Evolutionary conservation across 2,113 vertebrate genomes (phyloP).

Genomic region (Zosterops pallidus): DNA sequence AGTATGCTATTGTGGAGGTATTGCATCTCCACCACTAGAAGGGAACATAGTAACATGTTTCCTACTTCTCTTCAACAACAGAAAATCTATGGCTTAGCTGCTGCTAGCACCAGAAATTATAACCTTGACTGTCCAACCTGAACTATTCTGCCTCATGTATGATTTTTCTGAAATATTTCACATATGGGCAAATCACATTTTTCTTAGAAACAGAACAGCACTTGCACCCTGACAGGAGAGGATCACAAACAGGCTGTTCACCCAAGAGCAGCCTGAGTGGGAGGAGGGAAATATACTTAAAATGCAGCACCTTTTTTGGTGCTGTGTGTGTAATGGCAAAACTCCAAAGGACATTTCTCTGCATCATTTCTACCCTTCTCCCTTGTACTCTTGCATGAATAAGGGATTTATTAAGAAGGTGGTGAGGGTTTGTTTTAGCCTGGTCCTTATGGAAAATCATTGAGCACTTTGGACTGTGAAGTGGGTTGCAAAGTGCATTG

Average conservation of each 20-base stretch:
- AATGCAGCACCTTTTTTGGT: background rate
- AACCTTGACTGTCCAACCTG: background rate
- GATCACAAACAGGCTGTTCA: background rate
- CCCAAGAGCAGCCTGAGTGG: background rate
- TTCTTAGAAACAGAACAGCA: background rate
- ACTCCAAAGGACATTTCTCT: background rate
- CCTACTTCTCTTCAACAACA: background rate
- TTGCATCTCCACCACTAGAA: background rate
- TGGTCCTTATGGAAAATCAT: background rate
- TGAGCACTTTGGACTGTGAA: slow-evolving; percentile 15
- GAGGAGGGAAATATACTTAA: background rate
- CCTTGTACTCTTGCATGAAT: background rate
- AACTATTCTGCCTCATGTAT: background rate
- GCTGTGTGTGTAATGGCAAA: background rate
- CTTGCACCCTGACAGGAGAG: background rate
- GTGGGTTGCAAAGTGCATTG: slow-evolving; percentile 45
- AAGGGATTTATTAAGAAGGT: background rate
- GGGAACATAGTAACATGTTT: background rate
- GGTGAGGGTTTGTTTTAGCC: background rate
- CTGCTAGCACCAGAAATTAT: background rate
- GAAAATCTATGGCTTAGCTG: background rate
- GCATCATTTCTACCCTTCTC: background rate
- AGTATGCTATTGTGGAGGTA: background rate
- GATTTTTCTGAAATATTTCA: background rate
- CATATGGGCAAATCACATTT: background rate